These are phyloP conservation scores for Bursaphelenchus mucronatus DNA, from an alignment of 1,140 invertebrate genomes.

Conservation along the genomic window DNA sequence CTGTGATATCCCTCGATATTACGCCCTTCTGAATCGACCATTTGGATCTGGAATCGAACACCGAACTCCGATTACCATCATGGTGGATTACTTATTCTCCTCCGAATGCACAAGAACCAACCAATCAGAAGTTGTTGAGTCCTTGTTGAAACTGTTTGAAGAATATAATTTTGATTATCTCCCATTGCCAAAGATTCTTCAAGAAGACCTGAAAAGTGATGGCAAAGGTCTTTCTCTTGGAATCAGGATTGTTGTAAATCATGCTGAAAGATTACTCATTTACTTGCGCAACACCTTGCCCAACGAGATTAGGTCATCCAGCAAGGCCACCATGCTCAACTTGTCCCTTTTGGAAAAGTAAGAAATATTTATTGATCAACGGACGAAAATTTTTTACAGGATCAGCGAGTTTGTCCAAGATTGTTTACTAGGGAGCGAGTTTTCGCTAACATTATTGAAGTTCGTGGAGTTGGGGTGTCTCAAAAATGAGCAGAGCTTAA, in stretches of 20 bases:
- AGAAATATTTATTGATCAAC: constrained; percentile 3
- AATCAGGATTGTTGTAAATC: constrained; percentile 21
- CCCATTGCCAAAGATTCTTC: constrained; percentile 4
- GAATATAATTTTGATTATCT: constrained; percentile 1
- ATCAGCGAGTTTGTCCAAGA: constrained; percentile 20
- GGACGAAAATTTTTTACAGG: constrained; percentile 13
- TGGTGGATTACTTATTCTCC: background rate
- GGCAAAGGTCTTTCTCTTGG: constrained; percentile 13
- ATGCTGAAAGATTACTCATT: constrained; percentile 22
- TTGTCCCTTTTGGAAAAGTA: constrained; percentile 27
- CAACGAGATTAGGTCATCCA: constrained; percentile 13
- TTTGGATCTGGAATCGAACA: background rate
- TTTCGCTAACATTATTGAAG: constrained; percentile 23
- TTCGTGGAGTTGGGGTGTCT: constrained; percentile 23
- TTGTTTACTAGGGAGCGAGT: constrained; percentile 12
- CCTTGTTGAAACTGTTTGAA: constrained; percentile 8
- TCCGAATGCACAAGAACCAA: background rate
- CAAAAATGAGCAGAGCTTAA: constrained; percentile 18
- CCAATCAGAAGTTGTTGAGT: constrained; percentile 6
- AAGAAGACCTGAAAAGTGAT: background rate
- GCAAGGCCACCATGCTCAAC: constrained; percentile 1
- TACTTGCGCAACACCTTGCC: constrained; percentile 13
- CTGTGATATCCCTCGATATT: too few species aligned
- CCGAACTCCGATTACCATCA: background rate
- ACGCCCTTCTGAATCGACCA: constrained; percentile 1